phyloP scores from a whole-genome alignment of 2,113 vertebrate genomes.

The Hystrix cristata region DNA sequence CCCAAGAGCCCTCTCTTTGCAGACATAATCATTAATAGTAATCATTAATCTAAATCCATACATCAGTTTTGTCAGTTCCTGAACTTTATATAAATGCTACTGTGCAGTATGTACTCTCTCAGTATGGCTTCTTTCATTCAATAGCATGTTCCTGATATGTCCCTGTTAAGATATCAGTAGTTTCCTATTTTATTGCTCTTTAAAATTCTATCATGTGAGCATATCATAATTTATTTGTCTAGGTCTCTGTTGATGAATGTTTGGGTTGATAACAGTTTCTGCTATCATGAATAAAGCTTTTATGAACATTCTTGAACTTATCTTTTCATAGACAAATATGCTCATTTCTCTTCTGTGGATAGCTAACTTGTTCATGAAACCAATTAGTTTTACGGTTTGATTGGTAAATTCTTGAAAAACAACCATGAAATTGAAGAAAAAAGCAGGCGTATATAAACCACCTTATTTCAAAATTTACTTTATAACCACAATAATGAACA shows the following conservation, averaged over 20 bases:
- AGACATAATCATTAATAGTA: slow-evolving; percentile 13
- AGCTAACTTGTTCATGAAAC: neutral
- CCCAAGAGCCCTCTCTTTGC: neutral
- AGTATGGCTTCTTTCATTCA: slow-evolving; percentile 32
- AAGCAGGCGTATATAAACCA: neutral
- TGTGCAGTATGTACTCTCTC: neutral
- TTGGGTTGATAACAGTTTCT: neutral
- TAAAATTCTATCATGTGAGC: slow-evolving; percentile 13
- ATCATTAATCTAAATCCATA: slow-evolving; percentile 1
- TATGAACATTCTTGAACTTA: neutral
- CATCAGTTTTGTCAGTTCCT: slow-evolving; percentile 20
- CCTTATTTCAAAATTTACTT: slow-evolving; percentile 55
- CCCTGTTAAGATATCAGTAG: neutral
- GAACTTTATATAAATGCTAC: neutral
- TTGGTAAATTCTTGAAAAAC: neutral
- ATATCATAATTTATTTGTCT: slow-evolving; percentile 54
- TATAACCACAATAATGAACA: slow-evolving; percentile 11
- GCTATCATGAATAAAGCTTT: slow-evolving; percentile 39
- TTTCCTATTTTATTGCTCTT: slow-evolving; percentile 4
- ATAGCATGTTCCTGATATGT: neutral
- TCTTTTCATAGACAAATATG: neutral
- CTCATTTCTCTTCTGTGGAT: slow-evolving; percentile 25
- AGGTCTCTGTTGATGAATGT: neutral
- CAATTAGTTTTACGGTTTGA: slow-evolving; percentile 27
- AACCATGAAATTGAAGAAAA: slow-evolving; percentile 15